These are phyloP conservation scores for Eilema sororculum DNA, from an alignment of 2,888 invertebrate genomes.

Conservation along the genomic window DNA sequence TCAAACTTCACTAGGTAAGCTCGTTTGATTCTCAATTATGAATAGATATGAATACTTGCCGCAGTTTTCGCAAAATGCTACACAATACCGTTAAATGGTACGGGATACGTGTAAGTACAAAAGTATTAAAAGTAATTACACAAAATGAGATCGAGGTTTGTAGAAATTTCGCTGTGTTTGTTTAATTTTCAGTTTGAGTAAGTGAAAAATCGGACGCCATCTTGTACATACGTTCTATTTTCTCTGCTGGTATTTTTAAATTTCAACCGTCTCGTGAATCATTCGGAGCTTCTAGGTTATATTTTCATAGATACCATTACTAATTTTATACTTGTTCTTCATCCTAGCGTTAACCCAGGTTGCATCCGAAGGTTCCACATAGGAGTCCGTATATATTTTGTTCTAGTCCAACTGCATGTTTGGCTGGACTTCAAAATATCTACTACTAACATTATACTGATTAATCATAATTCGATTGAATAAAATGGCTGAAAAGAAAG, in stretches of 20 bases:
- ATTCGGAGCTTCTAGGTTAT: no score
- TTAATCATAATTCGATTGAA: background rate
- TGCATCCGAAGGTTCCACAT: no score
- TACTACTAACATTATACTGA: no score
- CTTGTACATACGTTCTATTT: background rate
- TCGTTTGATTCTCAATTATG: no score
- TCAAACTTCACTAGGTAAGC: no score
- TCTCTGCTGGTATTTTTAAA: background rate
- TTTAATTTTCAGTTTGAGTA: background rate
- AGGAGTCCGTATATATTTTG: no score
- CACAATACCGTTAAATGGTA: background rate
- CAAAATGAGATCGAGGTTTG: background rate
- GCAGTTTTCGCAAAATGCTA: background rate
- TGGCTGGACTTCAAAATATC: no score
- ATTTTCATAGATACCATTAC: no score
- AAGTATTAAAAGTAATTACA: background rate
- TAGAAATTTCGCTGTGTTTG: background rate
- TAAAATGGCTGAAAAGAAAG: background rate
- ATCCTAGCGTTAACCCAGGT: no score
- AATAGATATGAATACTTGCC: constrained; percentile 10
- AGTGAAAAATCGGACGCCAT: background rate
- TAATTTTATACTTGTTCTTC: no score
- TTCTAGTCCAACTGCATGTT: no score
- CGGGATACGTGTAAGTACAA: background rate
- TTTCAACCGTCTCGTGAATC: background rate